These are phyloP conservation scores for Misgurnus mizolepis DNA, from an alignment of 2,113 vertebrate species.

Conservation along the genomic window DNA sequence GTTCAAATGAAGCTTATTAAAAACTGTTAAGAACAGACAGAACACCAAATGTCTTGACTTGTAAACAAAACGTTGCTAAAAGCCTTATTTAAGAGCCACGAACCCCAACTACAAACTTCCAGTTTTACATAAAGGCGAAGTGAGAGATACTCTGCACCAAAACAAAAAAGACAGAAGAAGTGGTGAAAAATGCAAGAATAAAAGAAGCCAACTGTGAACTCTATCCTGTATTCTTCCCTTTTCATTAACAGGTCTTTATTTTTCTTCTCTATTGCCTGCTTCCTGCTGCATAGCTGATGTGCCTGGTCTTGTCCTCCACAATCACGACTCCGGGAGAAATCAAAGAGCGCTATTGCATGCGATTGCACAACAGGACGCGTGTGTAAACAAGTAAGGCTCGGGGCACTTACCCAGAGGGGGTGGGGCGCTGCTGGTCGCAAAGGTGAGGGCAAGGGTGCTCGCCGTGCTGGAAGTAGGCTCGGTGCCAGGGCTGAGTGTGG, in stretches of 20 bases:
- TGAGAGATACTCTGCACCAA: constrained; percentile 39
- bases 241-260: constrained; percentile 67
- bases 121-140: constrained; percentile 41
- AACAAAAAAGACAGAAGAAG: constrained; percentile 5
- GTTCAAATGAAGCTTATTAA: constrained; percentile 54
- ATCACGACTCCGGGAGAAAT: constrained; percentile 65
- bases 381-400: constrained; percentile 54
- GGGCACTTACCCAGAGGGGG: constrained; percentile 61
- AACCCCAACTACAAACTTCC: constrained; percentile 59
- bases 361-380: constrained; percentile 76
- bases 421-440: constrained; percentile 38
- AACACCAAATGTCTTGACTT: constrained; percentile 23
- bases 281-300: constrained; percentile 75
- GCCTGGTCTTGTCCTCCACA: constrained; percentile 80
- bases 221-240: constrained; percentile 65
- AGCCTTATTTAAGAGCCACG: constrained; percentile 58
- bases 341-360: constrained; percentile 69
- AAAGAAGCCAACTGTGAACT: constrained; percentile 64
- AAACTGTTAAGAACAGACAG: constrained; percentile 27
- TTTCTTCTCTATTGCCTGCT: constrained; percentile 71
- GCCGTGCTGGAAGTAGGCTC: constrained; percentile 36
- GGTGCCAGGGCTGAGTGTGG: constrained; percentile 14
- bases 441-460: constrained; percentile 34
- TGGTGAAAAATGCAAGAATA: constrained; percentile 49
- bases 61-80: constrained; percentile 56